These are phyloP conservation scores for Octopus sinensis DNA, from an alignment of 1,140 invertebrate species.

Conservation along the genomic window DNA sequence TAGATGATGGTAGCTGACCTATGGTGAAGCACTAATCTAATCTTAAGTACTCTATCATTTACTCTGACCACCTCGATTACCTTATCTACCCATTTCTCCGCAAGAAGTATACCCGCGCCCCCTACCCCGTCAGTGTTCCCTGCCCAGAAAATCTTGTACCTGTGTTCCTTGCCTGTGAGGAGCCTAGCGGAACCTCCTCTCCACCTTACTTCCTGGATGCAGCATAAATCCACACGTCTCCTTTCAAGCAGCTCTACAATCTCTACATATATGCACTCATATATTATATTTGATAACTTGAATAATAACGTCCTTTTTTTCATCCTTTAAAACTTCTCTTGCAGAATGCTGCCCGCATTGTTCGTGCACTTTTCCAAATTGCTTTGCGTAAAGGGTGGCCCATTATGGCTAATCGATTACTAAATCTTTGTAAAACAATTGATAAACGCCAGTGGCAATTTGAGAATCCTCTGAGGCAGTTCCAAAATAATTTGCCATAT, in stretches of 20 bases:
- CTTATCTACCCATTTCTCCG: no score
- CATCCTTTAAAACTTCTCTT: conserved; percentile 16
- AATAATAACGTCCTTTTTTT: not conserved
- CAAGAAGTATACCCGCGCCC: no score
- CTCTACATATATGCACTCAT: not conserved
- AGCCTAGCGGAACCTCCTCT: not conserved
- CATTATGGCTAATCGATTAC: conserved; percentile 76
- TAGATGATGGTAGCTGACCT: no score
- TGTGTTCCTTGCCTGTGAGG: no score
- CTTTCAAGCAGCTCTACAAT: not conserved
- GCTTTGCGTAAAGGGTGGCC: conserved; percentile 85
- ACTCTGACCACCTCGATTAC: no score
- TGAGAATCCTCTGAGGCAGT: conserved; percentile 83
- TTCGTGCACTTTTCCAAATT: conserved; percentile 91
- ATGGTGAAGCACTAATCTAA: no score
- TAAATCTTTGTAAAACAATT: conserved; percentile 82
- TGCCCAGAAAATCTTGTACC: no score
- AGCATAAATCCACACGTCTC: not conserved
- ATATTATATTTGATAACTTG: not conserved
- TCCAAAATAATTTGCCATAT: conserved; percentile 68
- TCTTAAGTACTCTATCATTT: no score
- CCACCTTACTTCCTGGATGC: not conserved
- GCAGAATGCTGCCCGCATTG: conserved; percentile 86
- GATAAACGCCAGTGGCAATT: conserved; percentile 75
- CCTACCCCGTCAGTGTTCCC: no score